Evolutionary conservation across 2,797 vertebrate species (phyloP).

Genomic region (Macrochelys suwanniensis): DNA sequence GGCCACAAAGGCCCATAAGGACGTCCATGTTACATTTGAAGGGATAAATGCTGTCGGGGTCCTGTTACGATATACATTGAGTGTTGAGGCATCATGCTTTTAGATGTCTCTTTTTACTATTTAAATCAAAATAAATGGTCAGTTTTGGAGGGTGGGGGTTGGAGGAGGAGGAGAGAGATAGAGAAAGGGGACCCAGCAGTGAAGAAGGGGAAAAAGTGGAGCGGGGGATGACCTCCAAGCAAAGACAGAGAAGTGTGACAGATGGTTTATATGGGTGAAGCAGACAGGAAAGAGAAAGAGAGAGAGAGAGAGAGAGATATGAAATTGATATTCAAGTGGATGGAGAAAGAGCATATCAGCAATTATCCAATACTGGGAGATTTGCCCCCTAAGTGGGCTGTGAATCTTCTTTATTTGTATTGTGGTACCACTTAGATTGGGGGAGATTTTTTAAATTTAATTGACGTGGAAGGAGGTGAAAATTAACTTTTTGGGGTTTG

Average conservation of each 20-base stretch:
- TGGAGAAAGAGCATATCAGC: not conserved
- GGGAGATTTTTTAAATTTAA: not conserved
- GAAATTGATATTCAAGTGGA: not conserved
- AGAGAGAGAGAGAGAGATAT: not conserved
- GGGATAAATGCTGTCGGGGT: not conserved
- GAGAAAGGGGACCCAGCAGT: not conserved
- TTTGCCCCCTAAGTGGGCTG: not conserved
- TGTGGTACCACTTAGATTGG: not conserved
- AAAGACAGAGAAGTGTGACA: not conserved
- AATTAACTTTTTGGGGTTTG: not conserved
- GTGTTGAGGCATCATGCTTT: not conserved
- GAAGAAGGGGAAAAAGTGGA: not conserved
- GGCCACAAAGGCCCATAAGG: too few relatives aligned
- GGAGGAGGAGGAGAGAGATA: not conserved
- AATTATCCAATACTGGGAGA: not conserved
- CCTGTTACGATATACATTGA: not conserved
- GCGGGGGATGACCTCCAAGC: not conserved
- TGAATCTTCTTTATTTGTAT: not conserved
- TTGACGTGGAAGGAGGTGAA: not conserved
- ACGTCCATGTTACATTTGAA: not conserved
- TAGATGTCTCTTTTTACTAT: not conserved
- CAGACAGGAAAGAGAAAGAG: not conserved
- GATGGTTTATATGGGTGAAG: fast-evolving
- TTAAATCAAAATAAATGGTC: not conserved
- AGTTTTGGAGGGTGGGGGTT: not conserved